Percentiles rank a stretch among this genome's conserved stretches.
Conservation (phyloP, 2,888 invertebrate genomes). For the Parnassius glacialis region DNA sequence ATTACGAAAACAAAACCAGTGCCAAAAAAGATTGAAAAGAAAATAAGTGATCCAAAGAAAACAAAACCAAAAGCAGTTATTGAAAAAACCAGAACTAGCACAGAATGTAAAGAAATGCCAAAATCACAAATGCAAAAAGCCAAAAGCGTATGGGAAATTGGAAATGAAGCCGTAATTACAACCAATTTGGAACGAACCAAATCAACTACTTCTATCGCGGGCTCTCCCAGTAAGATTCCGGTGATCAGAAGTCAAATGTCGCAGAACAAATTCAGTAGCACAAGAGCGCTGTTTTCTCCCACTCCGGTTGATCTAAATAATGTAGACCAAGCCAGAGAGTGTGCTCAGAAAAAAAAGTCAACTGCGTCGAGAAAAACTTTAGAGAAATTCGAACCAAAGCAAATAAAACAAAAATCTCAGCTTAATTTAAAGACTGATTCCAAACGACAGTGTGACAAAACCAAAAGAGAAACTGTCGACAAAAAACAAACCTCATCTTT, state of each 20-base stretch:
- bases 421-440: conserved; percentile 65
- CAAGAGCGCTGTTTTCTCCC: conserved; percentile 79
- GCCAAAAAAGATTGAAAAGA: conserved; percentile 44
- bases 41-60: conserved; percentile 66
- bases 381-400: conserved; percentile 65
- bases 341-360: conserved; percentile 75
- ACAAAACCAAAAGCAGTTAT: conserved; percentile 59
- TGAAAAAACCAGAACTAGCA: conserved; percentile 57
- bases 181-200: conserved; percentile 71
- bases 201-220: conserved; percentile 78
- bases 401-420: conserved; percentile 73
- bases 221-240: conserved; percentile 83
- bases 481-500: conserved; percentile 60
- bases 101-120: conserved; percentile 57
- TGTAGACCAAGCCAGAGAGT: conserved; percentile 79
- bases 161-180: conserved; percentile 63
- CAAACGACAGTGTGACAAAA: conserved; percentile 65
- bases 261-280: conserved; percentile 73
- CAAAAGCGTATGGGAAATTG: conserved; percentile 79
- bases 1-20: conserved; percentile 68
- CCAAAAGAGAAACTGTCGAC: conserved; percentile 63
- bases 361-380: conserved; percentile 55
- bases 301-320: conserved; percentile 80
- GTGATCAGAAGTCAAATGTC: conserved; percentile 80
- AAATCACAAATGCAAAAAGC: conserved; percentile 76